Conservation (phyloP, 2,888 invertebrate genomes). For the Ethmia dodecea region DNA sequence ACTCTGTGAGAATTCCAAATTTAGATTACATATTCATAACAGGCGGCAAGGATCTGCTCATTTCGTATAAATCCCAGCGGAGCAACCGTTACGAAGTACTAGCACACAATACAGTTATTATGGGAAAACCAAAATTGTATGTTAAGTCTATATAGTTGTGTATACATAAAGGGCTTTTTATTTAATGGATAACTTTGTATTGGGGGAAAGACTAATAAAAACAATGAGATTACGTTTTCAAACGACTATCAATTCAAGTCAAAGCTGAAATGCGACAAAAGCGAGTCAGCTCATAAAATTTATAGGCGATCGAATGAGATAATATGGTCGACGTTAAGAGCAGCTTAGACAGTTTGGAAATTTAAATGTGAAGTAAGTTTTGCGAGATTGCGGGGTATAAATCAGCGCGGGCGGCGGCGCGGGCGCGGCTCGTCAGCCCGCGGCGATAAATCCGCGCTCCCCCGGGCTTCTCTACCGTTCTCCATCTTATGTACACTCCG, state of each 20-base stretch:
- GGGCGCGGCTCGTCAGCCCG: constrained; percentile 48
- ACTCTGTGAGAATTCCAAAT: constrained; percentile 73
- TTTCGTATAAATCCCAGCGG: constrained; percentile 55
- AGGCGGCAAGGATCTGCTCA: constrained; percentile 57
- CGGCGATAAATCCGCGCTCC: constrained; percentile 73
- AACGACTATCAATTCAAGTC: constrained; percentile 64
- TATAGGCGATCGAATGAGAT: constrained; percentile 78
- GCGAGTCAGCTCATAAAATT: constrained; percentile 74
- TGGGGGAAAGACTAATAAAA: constrained; percentile 29
- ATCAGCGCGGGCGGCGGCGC: constrained; percentile 55
- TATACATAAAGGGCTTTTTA: too few species aligned
- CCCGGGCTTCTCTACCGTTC: constrained; percentile 65
- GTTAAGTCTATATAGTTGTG: not conserved
- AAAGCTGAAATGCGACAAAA: constrained; percentile 66
- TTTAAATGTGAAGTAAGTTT: constrained; percentile 79
- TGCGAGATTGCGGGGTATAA: constrained; percentile 76
- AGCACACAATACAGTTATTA: constrained; percentile 40
- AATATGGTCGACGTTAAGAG: constrained; percentile 76
- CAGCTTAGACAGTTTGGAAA: constrained; percentile 77
- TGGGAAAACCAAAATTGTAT: constrained; percentile 22
- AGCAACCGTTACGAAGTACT: constrained; percentile 45
- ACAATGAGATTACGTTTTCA: constrained; percentile 43
- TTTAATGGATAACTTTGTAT: not conserved
- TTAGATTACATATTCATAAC: constrained; percentile 75
- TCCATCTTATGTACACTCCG: constrained; percentile 53